phyloP scores from a whole-genome alignment of 2,113 vertebrate species.

The Anoura caudifer region DNA sequence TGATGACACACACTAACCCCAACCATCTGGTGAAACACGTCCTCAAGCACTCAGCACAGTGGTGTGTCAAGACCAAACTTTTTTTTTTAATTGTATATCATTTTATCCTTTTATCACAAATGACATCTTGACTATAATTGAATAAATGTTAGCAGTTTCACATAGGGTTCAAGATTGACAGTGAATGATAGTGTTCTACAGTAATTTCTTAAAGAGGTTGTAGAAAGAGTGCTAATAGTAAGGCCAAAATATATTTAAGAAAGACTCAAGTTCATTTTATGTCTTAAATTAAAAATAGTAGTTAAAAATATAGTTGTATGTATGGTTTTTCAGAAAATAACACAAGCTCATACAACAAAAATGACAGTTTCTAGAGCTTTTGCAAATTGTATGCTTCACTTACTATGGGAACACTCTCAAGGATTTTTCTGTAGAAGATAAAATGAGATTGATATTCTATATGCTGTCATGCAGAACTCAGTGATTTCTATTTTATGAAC shows the following conservation, averaged over 20 bases:
- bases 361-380: not conserved
- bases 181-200: not conserved
- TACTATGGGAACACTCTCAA: not conserved
- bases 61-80: constrained; percentile 90
- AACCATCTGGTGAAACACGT: constrained; percentile 99
- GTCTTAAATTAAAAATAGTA: constrained; percentile 1
- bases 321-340: not conserved
- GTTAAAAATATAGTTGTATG: not conserved
- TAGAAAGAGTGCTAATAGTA: not conserved
- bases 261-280: not conserved
- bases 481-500: constrained; percentile 33
- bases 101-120: not conserved
- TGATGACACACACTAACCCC: constrained; percentile 99
- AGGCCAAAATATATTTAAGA: not conserved
- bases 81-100: not conserved
- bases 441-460: constrained; percentile 24
- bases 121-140: not conserved
- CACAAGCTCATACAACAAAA: not conserved
- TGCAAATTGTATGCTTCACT: not conserved
- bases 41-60: constrained; percentile 90
- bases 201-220: not conserved
- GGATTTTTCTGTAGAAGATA: not conserved
- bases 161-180: not conserved
- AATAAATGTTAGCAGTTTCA: not conserved
- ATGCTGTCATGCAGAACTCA: constrained; percentile 17